Base-by-base conservation (phyloP, 2,888 invertebrate species). In the Caenorhabditis afra region DNA sequence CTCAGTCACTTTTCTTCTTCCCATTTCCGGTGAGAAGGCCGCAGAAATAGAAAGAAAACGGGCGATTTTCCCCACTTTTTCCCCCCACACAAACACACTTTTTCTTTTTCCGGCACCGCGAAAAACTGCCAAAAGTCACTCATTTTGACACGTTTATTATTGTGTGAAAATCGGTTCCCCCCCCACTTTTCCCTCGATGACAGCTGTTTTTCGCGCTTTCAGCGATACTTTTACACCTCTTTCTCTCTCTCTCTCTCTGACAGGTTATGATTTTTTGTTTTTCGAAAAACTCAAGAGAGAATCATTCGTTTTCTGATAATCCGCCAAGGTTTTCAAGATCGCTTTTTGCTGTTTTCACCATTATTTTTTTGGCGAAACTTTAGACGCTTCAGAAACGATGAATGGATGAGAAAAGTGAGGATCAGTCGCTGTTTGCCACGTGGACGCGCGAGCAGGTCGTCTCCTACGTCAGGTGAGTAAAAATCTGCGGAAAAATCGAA, bases 401-500 rank as follows among this genome's bases (percentile, higher is more conserved):
- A 55, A 70, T 76, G 76, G 73, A 65, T 73, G 77, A 79, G 59
- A 64, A 62, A 44, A 68, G 44, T n/a, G 62, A 52, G 47, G 47
- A 41, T 39, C 55, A 29, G 45, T 68, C 67, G 58, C 65, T 76
- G 18, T 79, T 76, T 20, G 64, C 35, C 58, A 62, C 68, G 49
- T 83, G 81, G 81, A 83, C 81, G 7, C 77, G 83, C n/a, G 83
- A 84, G 55, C 82, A 81, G 39, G 77, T 84, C 35, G 84, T 84
- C 1, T 78, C 80, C 11, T 81, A 74, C 64, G 84, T 84, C 12
- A 84, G 84, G 84, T 82, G 45, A 49, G 59, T 16, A n/a, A n/a
- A n/a, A n/a, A n/a, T n/a, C n/a, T n/a, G n/a, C n/a, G n/a, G n/a
- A n/a, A n/a, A n/a, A n/a, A n/a, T n/a, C n/a, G n/a, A n/a, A 7